A percentile compares a stretch with the other conserved stretches of the same genome.
Conservation (phyloP, 2,113 vertebrate genomes). For the Sterna hirundo region DNA sequence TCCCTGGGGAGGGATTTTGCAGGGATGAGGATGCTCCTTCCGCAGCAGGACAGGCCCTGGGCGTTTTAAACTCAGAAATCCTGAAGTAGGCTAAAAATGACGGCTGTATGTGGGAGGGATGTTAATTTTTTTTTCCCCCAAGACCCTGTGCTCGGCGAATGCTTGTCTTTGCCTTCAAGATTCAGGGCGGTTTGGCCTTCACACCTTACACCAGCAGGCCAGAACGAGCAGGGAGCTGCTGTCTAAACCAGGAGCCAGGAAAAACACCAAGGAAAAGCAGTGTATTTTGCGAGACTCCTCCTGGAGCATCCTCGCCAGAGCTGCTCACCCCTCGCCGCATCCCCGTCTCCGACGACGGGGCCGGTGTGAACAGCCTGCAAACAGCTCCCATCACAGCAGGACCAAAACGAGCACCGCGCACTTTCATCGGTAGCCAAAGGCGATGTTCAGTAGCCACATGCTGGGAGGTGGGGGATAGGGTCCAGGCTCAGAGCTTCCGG, state of each 20-base stretch:
- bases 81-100: background rate
- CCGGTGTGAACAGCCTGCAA: background rate
- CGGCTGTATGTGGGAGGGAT: background rate
- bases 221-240: rapidly evolving
- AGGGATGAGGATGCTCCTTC: background rate
- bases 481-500: background rate
- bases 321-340: background rate
- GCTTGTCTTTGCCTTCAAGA: background rate
- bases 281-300: background rate
- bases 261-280: background rate
- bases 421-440: background rate
- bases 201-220: rapidly evolving
- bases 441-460: background rate
- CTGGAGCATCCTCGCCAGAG: background rate
- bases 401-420: rapidly evolving
- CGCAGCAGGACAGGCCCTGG: background rate
- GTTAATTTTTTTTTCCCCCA: too few relatives aligned
- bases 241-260: background rate
- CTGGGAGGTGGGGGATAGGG: background rate
- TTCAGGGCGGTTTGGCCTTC: background rate
- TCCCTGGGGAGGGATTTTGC: background rate
- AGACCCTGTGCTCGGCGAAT: background rate
- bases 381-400: background rate
- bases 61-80: background rate
- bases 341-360: background rate